Percentiles rank a stretch among this genome's conserved stretches.
phyloP scores from a whole-genome alignment of 2,113 vertebrate species.

The Miniopterus natalensis region DNA sequence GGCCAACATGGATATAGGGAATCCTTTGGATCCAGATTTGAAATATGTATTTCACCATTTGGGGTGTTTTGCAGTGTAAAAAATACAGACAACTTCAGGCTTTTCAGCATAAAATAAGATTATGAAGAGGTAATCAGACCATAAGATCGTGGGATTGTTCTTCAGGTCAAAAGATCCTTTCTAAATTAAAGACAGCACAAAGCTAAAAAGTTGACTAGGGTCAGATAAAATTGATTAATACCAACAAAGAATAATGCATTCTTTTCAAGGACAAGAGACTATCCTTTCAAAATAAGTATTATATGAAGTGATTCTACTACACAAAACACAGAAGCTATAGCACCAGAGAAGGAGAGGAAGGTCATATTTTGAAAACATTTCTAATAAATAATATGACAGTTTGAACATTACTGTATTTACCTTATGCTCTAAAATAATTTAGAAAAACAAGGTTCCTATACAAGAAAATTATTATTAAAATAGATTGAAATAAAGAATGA shows the following conservation, averaged over 20 bases:
- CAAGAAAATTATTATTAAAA: background rate
- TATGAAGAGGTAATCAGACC: background rate
- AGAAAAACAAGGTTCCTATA: background rate
- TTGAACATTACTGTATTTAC: background rate
- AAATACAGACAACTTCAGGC: background rate
- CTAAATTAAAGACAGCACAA: background rate
- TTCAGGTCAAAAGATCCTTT: background rate
- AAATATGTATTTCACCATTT: background rate
- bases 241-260: background rate
- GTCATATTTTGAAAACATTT: conserved; percentile 35
- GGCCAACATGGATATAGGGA: background rate
- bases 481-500: background rate
- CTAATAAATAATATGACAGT: background rate
- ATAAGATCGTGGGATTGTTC: background rate
- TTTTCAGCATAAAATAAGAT: background rate
- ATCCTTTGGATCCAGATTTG: background rate
- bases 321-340: background rate
- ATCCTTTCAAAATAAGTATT: background rate
- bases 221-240: background rate
- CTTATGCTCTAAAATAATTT: background rate
- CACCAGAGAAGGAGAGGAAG: background rate
- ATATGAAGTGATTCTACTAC: background rate
- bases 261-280: background rate
- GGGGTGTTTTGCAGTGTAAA: background rate
- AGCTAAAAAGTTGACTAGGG: background rate